Percentiles rank a stretch among this genome's conserved stretches.
Conservation (phyloP, 2,113 vertebrate genomes). For the Malurus cyaneus region DNA sequence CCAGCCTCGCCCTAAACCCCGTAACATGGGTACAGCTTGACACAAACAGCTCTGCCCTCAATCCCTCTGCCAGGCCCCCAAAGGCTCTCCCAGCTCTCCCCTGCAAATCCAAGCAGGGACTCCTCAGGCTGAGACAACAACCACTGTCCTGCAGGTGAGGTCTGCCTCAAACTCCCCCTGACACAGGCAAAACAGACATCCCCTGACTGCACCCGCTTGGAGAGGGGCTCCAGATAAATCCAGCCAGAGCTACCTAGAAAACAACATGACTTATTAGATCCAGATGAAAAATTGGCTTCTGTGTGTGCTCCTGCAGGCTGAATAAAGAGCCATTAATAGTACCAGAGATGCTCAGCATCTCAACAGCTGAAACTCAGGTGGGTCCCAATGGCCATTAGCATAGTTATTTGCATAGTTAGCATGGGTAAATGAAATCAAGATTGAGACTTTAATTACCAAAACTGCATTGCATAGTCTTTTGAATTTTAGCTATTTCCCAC, state of each 20-base stretch:
- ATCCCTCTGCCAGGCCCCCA: not conserved
- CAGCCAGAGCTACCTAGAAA: not conserved
- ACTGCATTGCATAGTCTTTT: not conserved
- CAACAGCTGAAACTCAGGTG: not conserved
- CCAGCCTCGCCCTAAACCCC: not conserved
- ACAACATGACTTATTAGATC: not conserved
- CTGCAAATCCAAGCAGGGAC: not conserved
- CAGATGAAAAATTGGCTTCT: not conserved
- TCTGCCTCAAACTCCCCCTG: not conserved
- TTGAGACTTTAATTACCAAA: not conserved
- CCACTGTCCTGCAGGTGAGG: not conserved
- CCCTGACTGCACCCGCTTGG: not conserved
- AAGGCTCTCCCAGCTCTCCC: not conserved
- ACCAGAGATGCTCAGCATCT: not conserved
- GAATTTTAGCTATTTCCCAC: not conserved
- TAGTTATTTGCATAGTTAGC: not conserved
- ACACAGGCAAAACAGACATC: rapidly evolving
- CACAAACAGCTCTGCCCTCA: rapidly evolving
- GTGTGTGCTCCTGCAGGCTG: not conserved
- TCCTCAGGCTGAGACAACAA: not conserved
- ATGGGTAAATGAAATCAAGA: not conserved
- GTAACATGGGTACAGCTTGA: not conserved
- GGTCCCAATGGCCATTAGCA: not conserved
- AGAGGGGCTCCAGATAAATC: not conserved
- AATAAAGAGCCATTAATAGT: not conserved